Base-by-base conservation (phyloP, 2,888 invertebrate genomes). In the Dryococelus australis region DNA sequence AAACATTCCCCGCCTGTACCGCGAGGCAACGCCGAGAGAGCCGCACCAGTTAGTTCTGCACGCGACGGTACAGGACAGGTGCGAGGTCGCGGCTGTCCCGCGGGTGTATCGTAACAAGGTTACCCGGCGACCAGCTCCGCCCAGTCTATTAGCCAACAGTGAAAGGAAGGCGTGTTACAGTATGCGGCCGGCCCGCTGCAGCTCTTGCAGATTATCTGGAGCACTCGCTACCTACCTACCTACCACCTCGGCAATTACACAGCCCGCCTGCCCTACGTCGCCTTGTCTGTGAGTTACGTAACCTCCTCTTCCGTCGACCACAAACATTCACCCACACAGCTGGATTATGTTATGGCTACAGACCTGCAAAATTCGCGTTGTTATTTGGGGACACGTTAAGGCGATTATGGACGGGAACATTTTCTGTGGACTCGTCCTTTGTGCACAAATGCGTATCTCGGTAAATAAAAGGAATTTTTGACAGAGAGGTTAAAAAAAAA, bases 111-210 rank as follows among this genome's bases (percentile, higher is more conserved):
- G 8, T 47, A 65, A n/a, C 65, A 65, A 65, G 65, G 65, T 65
- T 65, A n/a, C 16, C 65, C 8, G 10, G 24, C 51, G 51, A 51
- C 51, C 51, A 51, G 51, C 20, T 12, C 65, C 65, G 65, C 65
- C 65, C 65, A n/a, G 65, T 10, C 65, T 65, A n/a, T 65, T 65
- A 65, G 65, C 65, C 65, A 65, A 65, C 65, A 65, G 65, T 65
- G 65, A 65, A 65, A 65, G 65, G 65, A 8, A 16, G 10, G 20
- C 8, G 13, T 20, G n/a, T 20, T 20, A n/a, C 65, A 9, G 24
- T 24, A n/a, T 20, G 65, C n/a, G 24, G 20, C n/a, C 8, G 8
- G 20, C 65, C 65, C 16, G 65, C 65, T 16, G 65, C 65, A n/a
- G 24, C 35, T 35, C 4, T 35, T 65, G 65, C 65, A 65, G 65